Conservation (phyloP, 2,797 vertebrate species). For the Chloroceryle inda region DNA sequence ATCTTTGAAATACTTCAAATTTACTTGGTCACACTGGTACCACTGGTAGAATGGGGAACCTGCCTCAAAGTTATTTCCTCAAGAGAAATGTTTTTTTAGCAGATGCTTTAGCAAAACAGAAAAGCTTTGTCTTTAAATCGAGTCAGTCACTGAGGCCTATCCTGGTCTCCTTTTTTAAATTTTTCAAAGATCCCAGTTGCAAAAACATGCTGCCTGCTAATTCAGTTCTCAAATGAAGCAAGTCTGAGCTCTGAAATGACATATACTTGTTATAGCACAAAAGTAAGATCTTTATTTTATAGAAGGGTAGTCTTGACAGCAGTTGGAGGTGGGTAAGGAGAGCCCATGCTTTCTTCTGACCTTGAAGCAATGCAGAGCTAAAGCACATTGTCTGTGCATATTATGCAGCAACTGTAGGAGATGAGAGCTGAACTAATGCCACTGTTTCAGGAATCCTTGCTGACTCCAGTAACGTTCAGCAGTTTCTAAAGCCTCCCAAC, state of each 20-base stretch:
- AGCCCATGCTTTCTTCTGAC: not conserved
- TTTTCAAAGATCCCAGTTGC: not conserved
- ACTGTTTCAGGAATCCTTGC: not conserved
- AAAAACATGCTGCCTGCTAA: not conserved
- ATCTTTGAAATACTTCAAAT: not conserved
- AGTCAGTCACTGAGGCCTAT: not conserved
- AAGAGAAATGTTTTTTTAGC: not conserved
- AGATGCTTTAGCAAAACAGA: not conserved
- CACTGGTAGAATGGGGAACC: not conserved
- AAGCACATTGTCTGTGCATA: not conserved
- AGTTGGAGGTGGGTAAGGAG: not conserved
- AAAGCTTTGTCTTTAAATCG: not conserved
- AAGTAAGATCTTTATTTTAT: not conserved
- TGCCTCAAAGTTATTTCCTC: not conserved
- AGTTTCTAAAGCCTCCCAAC: not conserved
- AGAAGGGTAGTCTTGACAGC: not conserved
- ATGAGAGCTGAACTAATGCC: not conserved
- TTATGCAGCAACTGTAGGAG: not conserved
- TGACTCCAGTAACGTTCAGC: not conserved
- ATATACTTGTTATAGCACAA: not conserved
- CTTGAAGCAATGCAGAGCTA: not conserved
- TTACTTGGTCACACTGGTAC: not conserved
- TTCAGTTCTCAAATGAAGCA: not conserved
- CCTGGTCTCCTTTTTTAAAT: not conserved
- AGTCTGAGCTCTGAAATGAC: not conserved